These are phyloP conservation scores for Heliconius aoede DNA, from an alignment of 2,888 invertebrate species.

Conservation along the genomic window DNA sequence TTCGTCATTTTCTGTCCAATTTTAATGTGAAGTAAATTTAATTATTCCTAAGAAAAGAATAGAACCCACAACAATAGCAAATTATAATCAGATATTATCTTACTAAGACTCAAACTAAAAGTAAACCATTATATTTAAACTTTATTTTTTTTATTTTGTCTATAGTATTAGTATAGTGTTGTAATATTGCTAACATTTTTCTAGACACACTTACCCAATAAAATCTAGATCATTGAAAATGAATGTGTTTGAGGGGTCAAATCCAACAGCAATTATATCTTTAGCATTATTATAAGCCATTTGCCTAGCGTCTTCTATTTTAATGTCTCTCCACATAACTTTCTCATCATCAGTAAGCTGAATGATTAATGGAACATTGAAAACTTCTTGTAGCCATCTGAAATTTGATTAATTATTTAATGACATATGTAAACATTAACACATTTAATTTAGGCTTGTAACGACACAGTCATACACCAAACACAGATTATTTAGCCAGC, in stretches of 20 bases:
- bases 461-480: not conserved
- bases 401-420: constrained; percentile 48
- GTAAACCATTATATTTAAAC: no score
- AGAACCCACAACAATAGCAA: no score
- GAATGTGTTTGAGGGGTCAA: constrained; percentile 96
- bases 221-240: constrained; percentile 97
- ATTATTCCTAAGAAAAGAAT: no score
- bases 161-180: no score
- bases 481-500: no score
- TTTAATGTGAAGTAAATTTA: no score
- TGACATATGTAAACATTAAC: not conserved
- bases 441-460: no score
- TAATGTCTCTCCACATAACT: constrained; percentile 97
- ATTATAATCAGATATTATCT: no score
- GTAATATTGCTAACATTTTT: not conserved
- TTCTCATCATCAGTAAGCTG: constrained; percentile 99
- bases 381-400: constrained; percentile 98
- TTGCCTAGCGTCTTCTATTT: constrained; percentile 92
- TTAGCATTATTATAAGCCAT: constrained; percentile 96
- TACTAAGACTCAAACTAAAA: no score
- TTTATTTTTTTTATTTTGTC: no score
- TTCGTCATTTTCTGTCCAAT: no score
- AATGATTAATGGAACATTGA: constrained; percentile 97
- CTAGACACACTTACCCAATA: constrained; percentile 90
- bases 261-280: constrained; percentile 99